phyloP scores from a whole-genome alignment of 2,113 vertebrate genomes.

The Castor canadensis region DNA sequence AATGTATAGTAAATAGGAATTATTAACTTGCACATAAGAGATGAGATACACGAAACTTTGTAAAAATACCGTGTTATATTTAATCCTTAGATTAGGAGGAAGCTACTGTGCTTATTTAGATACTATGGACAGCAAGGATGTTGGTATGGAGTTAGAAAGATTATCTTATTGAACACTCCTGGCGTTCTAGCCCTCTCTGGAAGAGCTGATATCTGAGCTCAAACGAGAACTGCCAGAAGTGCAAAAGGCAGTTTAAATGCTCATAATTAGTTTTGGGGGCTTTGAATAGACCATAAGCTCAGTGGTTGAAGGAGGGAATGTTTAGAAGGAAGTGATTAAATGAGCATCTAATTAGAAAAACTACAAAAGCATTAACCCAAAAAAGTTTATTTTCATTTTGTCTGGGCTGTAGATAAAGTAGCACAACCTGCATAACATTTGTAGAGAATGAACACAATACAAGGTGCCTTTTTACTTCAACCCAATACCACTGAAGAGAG shows the following conservation, averaged over 20 bases:
- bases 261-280: neutral
- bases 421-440: neutral
- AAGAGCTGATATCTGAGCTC: neutral
- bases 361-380: neutral
- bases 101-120: neutral
- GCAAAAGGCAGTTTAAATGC: neutral
- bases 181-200: neutral
- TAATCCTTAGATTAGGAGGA: constrained; percentile 43
- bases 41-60: neutral
- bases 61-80: neutral
- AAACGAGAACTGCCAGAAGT: neutral
- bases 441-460: neutral
- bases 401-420: neutral
- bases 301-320: neutral
- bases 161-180: neutral
- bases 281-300: neutral
- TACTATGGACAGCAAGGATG: neutral
- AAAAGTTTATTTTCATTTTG: neutral
- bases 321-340: constrained; percentile 26
- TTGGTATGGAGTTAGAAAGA: neutral
- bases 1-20: constrained; percentile 45
- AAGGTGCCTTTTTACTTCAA: neutral
- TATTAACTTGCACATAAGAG: neutral
- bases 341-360: constrained; percentile 22
- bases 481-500: neutral